Evolutionary conservation across 2,113 vertebrate species (phyloP).

Genomic region (Chionis minor): DNA sequence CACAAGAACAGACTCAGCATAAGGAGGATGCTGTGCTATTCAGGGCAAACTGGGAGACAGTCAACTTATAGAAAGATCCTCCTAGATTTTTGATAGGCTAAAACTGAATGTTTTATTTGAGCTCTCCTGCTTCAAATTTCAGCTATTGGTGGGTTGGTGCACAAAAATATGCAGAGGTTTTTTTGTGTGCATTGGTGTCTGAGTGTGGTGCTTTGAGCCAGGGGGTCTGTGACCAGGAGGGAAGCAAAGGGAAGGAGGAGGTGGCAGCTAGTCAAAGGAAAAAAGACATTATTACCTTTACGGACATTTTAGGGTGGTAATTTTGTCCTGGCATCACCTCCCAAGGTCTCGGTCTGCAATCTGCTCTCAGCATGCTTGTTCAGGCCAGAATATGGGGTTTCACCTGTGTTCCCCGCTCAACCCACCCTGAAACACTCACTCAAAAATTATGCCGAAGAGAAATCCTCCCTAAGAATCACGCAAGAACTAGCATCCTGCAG

Average conservation of each 20-base stretch:
- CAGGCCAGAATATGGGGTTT: not conserved
- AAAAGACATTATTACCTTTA: not conserved
- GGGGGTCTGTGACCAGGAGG: not conserved
- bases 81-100: not conserved
- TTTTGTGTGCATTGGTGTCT: not conserved
- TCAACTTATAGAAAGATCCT: not conserved
- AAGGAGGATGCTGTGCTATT: not conserved
- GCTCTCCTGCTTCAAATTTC: not conserved
- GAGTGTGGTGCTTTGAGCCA: not conserved
- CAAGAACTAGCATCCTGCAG: not conserved
- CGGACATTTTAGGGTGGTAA: no score
- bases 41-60: fast-evolving
- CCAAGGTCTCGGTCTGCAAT: not conserved
- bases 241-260: not conserved
- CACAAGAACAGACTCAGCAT: not conserved
- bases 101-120: not conserved
- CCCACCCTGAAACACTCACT: not conserved
- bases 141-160: fast-evolving
- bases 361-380: not conserved
- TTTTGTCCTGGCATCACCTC: not conserved
- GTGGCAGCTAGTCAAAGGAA: not conserved
- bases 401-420: not conserved
- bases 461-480: not conserved
- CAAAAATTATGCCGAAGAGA: not conserved
- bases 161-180: not conserved